These are phyloP conservation scores for Alethe diademata DNA, from an alignment of 2,113 vertebrate genomes.

Conservation along the genomic window DNA sequence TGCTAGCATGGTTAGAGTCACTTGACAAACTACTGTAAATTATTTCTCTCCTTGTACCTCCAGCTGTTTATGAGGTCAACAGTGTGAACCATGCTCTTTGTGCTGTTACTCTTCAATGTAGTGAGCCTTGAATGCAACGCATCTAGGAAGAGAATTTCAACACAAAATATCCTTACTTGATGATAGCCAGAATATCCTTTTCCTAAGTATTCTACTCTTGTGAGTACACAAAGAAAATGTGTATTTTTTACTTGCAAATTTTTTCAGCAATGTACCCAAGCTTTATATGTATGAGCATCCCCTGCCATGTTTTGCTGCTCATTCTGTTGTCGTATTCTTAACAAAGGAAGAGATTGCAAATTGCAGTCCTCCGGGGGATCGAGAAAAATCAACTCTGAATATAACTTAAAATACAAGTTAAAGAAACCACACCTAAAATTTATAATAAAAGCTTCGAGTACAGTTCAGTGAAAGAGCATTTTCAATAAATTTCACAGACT, in stretches of 20 bases:
- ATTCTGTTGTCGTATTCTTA: constrained; percentile 34
- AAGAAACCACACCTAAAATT: constrained; percentile 15
- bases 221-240: neutral
- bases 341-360: constrained; percentile 27
- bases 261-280: neutral
- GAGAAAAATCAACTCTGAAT: constrained; percentile 13
- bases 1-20: neutral
- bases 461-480: constrained; percentile 1
- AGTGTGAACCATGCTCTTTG: neutral
- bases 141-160: constrained; percentile 16
- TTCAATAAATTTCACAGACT: constrained; percentile 43
- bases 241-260: constrained; percentile 45
- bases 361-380: neutral
- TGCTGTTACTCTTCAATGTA: neutral
- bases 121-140: neutral
- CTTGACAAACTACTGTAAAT: neutral
- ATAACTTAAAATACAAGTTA: neutral
- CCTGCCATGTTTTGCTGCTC: constrained; percentile 15
- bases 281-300: constrained; percentile 31
- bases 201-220: neutral
- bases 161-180: neutral
- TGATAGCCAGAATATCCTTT: constrained; percentile 15
- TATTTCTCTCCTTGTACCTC: neutral
- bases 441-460: constrained; percentile 6
- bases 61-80: constrained; percentile 29